Conservation (phyloP, 2,113 vertebrate genomes). For the Nibea coibor region DNA sequence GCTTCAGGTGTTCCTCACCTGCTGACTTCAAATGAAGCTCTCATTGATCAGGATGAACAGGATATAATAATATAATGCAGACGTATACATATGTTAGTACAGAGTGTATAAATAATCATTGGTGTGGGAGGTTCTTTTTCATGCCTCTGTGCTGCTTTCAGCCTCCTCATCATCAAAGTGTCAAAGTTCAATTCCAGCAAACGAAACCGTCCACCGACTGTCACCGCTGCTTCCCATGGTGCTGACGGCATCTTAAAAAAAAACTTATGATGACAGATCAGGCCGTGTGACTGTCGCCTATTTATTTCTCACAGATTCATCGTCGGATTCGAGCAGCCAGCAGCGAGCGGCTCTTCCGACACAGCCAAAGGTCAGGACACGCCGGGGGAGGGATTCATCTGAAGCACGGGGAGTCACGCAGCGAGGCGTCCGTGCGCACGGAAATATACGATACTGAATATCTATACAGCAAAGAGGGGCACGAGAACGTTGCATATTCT, state of each 20-base stretch:
- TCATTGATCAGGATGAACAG: not conserved
- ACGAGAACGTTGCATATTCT: not conserved
- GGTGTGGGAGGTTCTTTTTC: no score
- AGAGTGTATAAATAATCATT: no score
- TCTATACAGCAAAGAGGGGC: not conserved
- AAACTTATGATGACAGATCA: not conserved
- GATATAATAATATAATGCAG: no score
- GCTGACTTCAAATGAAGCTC: not conserved
- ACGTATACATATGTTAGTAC: no score
- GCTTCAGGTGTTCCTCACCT: not conserved
- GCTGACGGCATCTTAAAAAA: not conserved
- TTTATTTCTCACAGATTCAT: constrained; percentile 29
- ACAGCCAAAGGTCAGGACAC: constrained; percentile 71
- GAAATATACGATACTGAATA: not conserved
- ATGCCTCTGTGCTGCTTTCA: no score
- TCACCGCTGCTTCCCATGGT: not conserved
- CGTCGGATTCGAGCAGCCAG: constrained; percentile 47
- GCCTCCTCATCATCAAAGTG: no score
- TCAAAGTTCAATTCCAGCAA: not conserved
- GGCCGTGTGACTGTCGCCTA: constrained; percentile 7
- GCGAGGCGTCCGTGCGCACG: not conserved
- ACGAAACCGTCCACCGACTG: constrained; percentile 11
- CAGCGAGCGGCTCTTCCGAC: constrained; percentile 35
- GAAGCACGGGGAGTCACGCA: constrained; percentile 24
- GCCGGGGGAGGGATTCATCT: constrained; percentile 41